phyloP scores from a whole-genome alignment of 1,140 invertebrate genomes.

The Zophobas atratus region DNA sequence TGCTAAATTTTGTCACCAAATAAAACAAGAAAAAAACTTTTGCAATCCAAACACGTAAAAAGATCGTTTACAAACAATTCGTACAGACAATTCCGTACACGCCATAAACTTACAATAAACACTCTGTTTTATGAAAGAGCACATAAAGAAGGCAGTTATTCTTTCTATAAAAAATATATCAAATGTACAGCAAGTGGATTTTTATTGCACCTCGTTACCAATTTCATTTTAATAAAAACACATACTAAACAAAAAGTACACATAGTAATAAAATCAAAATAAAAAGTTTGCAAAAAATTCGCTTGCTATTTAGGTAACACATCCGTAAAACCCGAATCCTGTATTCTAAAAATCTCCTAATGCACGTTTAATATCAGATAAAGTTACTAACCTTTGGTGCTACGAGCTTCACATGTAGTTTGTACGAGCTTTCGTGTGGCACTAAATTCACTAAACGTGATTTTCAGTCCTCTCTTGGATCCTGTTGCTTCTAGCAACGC shows the following conservation, averaged over 20 bases:
- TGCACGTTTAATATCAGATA: too few species aligned
- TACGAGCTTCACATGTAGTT: constrained; percentile 33
- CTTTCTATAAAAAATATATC: background rate
- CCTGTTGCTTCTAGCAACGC: constrained; percentile 57
- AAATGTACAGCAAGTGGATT: too few species aligned
- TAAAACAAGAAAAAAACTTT: background rate
- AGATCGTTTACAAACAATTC: background rate
- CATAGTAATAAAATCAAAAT: background rate
- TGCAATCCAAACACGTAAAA: background rate
- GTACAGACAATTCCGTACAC: background rate
- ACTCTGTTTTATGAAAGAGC: constrained; percentile 1
- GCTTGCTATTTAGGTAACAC: background rate
- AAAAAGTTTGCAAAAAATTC: background rate
- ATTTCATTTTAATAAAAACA: too few species aligned
- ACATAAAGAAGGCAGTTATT: background rate
- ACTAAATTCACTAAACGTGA: constrained; percentile 52
- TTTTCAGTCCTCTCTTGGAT: constrained; percentile 44
- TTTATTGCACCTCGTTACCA: too few species aligned
- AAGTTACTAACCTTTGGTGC: constrained; percentile 18
- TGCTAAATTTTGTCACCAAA: background rate
- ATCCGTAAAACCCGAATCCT: too few species aligned
- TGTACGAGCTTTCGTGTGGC: constrained; percentile 41
- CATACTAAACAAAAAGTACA: too few species aligned
- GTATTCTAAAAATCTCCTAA: too few species aligned
- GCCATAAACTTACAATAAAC: constrained; percentile 7